These are phyloP conservation scores for Hermaeophaga mercurialis DNA, from an alignment of 2,888 invertebrate genomes.

Conservation along the genomic window DNA sequence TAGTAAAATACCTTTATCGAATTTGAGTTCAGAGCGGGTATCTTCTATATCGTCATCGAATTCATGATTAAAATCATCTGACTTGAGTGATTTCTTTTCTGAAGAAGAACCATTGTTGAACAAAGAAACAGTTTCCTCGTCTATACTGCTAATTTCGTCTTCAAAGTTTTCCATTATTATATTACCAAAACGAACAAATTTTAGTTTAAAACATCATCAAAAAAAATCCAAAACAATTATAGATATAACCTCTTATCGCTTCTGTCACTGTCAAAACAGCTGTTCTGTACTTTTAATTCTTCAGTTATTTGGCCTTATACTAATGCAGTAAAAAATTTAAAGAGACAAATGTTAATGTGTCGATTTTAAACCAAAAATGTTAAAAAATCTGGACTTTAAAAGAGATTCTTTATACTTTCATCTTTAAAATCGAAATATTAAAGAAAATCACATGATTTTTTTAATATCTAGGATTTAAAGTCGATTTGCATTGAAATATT, in stretches of 20 bases:
- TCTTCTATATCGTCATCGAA: slow-evolving; percentile 51
- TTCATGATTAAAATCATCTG: slow-evolving; percentile 36
- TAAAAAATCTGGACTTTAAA: too few species aligned
- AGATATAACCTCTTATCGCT: slow-evolving; percentile 26
- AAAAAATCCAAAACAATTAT: slow-evolving; percentile 12
- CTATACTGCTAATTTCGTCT: slow-evolving; percentile 46
- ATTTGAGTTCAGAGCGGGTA: slow-evolving; percentile 65
- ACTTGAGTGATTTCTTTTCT: slow-evolving; percentile 34
- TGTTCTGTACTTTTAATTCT: background rate
- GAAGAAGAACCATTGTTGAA: slow-evolving; percentile 42
- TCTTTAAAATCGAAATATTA: too few species aligned
- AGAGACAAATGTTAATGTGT: too few species aligned
- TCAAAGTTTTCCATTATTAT: slow-evolving; percentile 47
- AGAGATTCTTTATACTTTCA: too few species aligned
- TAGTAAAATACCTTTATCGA: slow-evolving; percentile 68
- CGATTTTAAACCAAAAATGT: too few species aligned
- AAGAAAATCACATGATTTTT: too few species aligned
- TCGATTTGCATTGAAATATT: too few species aligned
- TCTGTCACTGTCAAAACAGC: slow-evolving; percentile 26
- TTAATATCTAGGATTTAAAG: too few species aligned
- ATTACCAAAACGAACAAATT: background rate
- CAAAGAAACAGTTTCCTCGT: slow-evolving; percentile 47
- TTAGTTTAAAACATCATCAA: slow-evolving; percentile 12
- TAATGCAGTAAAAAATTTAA: too few species aligned
- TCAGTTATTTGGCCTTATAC: too few species aligned